A percentile compares a stretch with the other conserved stretches of the same genome.
Conservation (phyloP, 2,888 invertebrate species). For the Helicoverpa assulta region DNA sequence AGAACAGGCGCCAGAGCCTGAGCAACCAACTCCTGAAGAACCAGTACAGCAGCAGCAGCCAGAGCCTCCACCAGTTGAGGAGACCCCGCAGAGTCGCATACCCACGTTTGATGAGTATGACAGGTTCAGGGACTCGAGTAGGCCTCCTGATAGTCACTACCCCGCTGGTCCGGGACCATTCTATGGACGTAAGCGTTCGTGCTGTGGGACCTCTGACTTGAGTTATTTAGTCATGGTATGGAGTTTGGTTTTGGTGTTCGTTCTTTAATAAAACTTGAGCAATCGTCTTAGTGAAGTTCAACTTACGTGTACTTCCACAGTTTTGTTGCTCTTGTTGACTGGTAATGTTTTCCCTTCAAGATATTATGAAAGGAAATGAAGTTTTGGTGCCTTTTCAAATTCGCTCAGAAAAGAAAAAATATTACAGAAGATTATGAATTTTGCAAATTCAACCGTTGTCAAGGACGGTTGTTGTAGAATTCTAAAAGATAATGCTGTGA, state of each 20-base stretch:
- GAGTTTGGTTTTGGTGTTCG: constrained; percentile 7
- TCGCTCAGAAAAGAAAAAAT: too few relatives aligned
- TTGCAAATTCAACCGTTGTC: too few relatives aligned
- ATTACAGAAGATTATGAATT: too few relatives aligned
- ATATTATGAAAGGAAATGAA: too few relatives aligned
- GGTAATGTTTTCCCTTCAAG: too few relatives aligned
- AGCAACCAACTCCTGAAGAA: constrained; percentile 10
- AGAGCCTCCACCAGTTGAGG: constrained; percentile 5
- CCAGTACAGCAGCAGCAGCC: constrained; percentile 7
- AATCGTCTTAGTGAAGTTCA: not conserved
- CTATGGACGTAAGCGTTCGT: constrained; percentile 39
- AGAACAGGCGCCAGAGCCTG: constrained; percentile 4
- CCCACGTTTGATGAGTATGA: constrained; percentile 73
- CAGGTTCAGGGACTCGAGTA: constrained; percentile 68
- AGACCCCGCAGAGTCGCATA: constrained; percentile 58
- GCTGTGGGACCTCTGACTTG: constrained; percentile 11
- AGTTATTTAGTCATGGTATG: constrained; percentile 33
- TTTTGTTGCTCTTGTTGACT: too few relatives aligned
- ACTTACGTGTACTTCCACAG: not conserved
- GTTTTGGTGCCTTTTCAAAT: too few relatives aligned
- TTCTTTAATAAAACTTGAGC: constrained; percentile 3
- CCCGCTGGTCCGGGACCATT: constrained; percentile 60
- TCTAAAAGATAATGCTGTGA: too few relatives aligned
- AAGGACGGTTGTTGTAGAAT: too few relatives aligned
- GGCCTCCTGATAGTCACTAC: constrained; percentile 75